Percentiles rank a stretch among this genome's conserved stretches.
These are phyloP conservation scores for Petrosia ficiformis DNA, from an alignment of 37 sponge, comb jelly and placozoan genomes.

Conservation along the genomic window DNA sequence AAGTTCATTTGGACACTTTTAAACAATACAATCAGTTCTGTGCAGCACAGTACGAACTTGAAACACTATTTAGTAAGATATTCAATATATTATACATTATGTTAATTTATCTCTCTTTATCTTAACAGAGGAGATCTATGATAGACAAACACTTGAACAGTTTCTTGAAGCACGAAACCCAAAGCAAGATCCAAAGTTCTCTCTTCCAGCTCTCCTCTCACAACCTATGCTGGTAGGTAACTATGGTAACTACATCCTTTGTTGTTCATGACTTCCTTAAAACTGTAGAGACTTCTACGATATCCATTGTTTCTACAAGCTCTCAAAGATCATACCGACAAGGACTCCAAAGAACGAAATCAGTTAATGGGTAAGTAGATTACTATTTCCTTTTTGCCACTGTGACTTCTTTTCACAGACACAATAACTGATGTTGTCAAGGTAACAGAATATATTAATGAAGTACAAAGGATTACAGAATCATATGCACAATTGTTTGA, in stretches of 20 bases:
- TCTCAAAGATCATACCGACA: constrained; percentile 36
- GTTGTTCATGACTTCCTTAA: too few species aligned
- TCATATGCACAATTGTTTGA: constrained; percentile 56
- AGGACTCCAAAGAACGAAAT: constrained; percentile 47
- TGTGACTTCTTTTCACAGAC: constrained; percentile 34
- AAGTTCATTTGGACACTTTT: constrained; percentile 35
- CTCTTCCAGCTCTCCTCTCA: constrained; percentile 42
- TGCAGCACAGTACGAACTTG: constrained; percentile 40
- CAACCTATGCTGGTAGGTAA: constrained; percentile 55
- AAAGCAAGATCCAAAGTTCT: constrained; percentile 25
- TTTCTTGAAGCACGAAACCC: constrained; percentile 73
- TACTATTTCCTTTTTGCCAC: too few species aligned
- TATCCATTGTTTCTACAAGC: constrained; percentile 80
- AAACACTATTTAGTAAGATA: constrained; percentile 11
- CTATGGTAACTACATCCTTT: too few species aligned
- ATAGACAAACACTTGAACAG: constrained; percentile 19
- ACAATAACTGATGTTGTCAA: constrained; percentile 47
- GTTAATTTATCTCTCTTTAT: background rate
- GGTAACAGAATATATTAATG: constrained; percentile 78
- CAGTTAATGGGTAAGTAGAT: constrained; percentile 25
- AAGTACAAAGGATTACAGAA: constrained; percentile 78
- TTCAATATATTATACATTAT: background rate
- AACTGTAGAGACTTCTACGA: constrained; percentile 64
- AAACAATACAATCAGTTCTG: constrained; percentile 70
- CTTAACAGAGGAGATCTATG: background rate